Conservation (phyloP, 2,113 vertebrate genomes). For the Lycocorax pyrrhopterus region DNA sequence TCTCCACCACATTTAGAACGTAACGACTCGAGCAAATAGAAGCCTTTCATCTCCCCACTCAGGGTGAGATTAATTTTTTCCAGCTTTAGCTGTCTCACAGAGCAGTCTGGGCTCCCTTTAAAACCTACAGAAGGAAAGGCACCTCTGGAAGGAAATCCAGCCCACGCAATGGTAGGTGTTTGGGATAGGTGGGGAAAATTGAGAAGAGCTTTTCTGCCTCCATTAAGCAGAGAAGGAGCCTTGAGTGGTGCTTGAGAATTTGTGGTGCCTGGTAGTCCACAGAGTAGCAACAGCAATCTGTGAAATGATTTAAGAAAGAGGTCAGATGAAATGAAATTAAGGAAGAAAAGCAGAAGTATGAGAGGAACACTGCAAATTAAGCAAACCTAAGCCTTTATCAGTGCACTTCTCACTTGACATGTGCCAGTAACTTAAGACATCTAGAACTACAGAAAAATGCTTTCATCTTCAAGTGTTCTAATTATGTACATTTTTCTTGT, state of each 20-base stretch:
- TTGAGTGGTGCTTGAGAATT: not conserved
- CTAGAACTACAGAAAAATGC: not conserved
- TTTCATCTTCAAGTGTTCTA: not conserved
- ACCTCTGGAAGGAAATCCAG: not conserved
- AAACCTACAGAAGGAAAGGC: not conserved
- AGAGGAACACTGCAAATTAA: not conserved
- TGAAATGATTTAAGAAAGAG: not conserved
- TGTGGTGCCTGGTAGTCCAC: not conserved
- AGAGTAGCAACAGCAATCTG: not conserved
- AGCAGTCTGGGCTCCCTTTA: not conserved
- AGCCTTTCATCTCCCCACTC: slow-evolving; percentile 26
- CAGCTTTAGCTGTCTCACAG: slow-evolving; percentile 7
- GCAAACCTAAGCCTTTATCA: not conserved
- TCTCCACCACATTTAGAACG: slow-evolving; percentile 43
- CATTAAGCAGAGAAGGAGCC: not conserved
- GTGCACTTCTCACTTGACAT: not conserved
- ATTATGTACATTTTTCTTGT: not conserved
- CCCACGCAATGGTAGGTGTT: not conserved
- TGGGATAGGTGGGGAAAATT: not conserved
- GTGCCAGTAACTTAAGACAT: not conserved
- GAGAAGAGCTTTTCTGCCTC: not conserved
- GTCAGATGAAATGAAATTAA: not conserved
- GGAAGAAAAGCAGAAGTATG: not conserved
- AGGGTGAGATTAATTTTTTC: slow-evolving; percentile 17
- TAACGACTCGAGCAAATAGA: not conserved